phyloP scores from a whole-genome alignment of 2,113 vertebrate genomes.

The Cynocephalus volans region DNA sequence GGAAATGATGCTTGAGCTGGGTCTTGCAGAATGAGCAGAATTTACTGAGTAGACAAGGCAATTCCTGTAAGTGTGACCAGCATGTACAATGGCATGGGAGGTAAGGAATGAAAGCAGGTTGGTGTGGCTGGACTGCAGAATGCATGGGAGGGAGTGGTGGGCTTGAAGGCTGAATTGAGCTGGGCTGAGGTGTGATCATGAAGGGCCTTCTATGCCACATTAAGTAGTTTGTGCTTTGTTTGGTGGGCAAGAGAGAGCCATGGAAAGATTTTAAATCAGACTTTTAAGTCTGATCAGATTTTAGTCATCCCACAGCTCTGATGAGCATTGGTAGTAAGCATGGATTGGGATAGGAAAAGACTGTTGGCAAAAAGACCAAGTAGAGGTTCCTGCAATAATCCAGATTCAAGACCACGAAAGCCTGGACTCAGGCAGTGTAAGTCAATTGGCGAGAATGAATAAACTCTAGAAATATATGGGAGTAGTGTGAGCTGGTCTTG shows the following conservation, averaged over 20 bases:
- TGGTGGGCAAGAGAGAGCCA: not conserved
- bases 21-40: constrained; percentile 19
- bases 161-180: not conserved
- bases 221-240: not conserved
- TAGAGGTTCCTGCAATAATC: not conserved
- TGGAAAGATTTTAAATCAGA: not conserved
- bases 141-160: not conserved
- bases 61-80: not conserved
- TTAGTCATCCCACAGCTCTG: not conserved
- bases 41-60: not conserved
- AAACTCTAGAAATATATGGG: not conserved
- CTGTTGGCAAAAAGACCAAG: not conserved
- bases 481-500: not conserved
- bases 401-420: not conserved
- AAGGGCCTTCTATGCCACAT: not conserved
- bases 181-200: not conserved
- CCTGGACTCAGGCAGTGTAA: not conserved
- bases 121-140: not conserved
- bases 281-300: constrained; percentile 15
- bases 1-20: not conserved
- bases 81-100: too few relatives aligned
- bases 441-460: not conserved
- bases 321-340: not conserved
- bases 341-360: not conserved
- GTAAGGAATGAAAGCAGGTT: not conserved